Percentiles rank a stretch among this genome's conserved stretches.
phyloP scores from a whole-genome alignment of 2,113 vertebrate species.

The Parotia lawesii region DNA sequence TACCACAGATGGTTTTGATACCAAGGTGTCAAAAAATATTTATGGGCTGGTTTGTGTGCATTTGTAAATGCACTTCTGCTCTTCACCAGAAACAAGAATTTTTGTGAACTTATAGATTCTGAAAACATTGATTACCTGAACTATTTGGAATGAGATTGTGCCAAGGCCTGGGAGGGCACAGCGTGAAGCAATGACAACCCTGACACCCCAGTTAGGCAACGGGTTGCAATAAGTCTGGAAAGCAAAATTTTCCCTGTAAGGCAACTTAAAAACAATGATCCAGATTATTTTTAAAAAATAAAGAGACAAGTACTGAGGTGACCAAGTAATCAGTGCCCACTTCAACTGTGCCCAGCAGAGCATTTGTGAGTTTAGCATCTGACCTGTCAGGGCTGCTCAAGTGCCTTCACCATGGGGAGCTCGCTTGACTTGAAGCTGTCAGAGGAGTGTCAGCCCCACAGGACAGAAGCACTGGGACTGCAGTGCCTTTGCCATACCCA shows the following conservation, averaged over 20 bases:
- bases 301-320: not conserved
- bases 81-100: not conserved
- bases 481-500: not conserved
- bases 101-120: not conserved
- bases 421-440: not conserved
- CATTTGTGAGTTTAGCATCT: not conserved
- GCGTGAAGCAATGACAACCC: not conserved
- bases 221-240: not conserved
- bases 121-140: not conserved
- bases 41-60: not conserved
- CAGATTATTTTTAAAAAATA: not conserved
- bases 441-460: not conserved
- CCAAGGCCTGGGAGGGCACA: not conserved
- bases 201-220: fast-evolving
- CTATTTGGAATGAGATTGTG: not conserved
- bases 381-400: not conserved
- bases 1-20: not conserved
- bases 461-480: not conserved
- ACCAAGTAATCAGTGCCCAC: not conserved
- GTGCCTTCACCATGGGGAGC: not conserved
- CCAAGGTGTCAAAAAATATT: not conserved
- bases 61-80: not conserved
- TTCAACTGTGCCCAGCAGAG: not conserved
- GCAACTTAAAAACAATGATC: not conserved
- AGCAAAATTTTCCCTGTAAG: not conserved